Evolutionary conservation across 1,140 invertebrate genomes (phyloP).

Genomic region (Drosophila aff.): DNA sequence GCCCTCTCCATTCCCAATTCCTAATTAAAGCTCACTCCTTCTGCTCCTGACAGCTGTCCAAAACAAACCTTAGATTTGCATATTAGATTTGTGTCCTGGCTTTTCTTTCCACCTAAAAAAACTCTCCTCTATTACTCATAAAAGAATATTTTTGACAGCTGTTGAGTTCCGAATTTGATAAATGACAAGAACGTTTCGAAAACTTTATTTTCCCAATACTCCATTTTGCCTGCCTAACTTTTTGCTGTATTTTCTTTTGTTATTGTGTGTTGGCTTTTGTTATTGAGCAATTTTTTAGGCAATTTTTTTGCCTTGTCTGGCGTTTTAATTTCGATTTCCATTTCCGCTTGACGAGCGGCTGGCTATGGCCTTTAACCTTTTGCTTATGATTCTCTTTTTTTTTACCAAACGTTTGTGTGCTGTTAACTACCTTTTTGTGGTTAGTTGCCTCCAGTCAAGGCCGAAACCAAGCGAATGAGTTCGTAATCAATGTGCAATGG

Average conservation of each 20-base stretch:
- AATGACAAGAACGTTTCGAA: slow-evolving; percentile 29
- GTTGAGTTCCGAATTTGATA: background rate
- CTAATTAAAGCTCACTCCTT: background rate
- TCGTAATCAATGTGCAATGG: slow-evolving; percentile 40
- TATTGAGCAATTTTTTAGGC: slow-evolving; percentile 43
- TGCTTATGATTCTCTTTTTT: slow-evolving; percentile 25
- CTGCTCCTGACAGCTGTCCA: slow-evolving; percentile 1
- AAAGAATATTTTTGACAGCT: background rate
- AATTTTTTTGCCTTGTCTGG: slow-evolving; percentile 2
- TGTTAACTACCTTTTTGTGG: slow-evolving; percentile 35
- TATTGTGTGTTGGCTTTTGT: slow-evolving; percentile 14
- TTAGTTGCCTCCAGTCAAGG: slow-evolving; percentile 33
- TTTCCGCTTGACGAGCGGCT: slow-evolving; percentile 41
- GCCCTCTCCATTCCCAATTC: background rate
- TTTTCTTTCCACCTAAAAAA: background rate
- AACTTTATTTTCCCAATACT: slow-evolving; percentile 10
- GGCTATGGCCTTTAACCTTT: slow-evolving; percentile 44
- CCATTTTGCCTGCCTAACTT: background rate
- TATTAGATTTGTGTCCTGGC: background rate
- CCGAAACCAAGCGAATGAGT: slow-evolving; percentile 27
- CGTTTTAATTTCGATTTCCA: slow-evolving; percentile 23
- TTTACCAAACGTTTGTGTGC: slow-evolving; percentile 7
- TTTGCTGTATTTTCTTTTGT: slow-evolving; percentile 10
- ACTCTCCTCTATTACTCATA: background rate
- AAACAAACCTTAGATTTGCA: background rate